A percentile compares a stretch with the other conserved stretches of the same genome.
Evolutionary conservation across 2,113 vertebrate species (phyloP).

Genomic region (Eudyptes chrysolophus): DNA sequence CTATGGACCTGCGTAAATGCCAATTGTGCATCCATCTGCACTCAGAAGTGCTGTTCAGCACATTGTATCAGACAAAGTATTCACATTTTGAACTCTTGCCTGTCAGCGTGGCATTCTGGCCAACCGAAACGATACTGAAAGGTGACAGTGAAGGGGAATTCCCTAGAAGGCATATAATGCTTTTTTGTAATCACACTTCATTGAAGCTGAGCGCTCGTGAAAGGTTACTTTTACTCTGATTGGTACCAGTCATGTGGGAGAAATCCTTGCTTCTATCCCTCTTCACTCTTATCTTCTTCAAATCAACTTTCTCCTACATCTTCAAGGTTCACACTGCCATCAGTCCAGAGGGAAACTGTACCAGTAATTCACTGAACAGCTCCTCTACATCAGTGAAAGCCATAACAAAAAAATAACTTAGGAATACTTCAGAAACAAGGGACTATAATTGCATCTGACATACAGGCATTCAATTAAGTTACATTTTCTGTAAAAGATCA

Average conservation of each 20-base stretch:
- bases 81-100: background rate
- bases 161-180: background rate
- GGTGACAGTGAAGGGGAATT: background rate
- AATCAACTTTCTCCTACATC: background rate
- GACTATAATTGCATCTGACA: background rate
- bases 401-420: background rate
- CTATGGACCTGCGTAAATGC: background rate
- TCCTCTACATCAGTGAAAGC: background rate
- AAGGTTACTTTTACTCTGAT: background rate
- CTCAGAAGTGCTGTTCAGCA: background rate
- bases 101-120: background rate
- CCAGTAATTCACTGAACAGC: background rate
- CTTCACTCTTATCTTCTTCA: background rate
- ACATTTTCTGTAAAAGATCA: background rate
- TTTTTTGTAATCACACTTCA: background rate
- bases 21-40: background rate
- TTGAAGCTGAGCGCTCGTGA: background rate
- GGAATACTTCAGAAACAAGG: background rate
- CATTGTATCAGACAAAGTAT: background rate
- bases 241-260: background rate
- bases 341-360: background rate
- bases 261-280: background rate
- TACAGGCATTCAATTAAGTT: background rate
- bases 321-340: background rate
- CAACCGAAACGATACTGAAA: background rate